Conservation (phyloP, 2,113 vertebrate species). For the Beaufortia kweichowensis region DNA sequence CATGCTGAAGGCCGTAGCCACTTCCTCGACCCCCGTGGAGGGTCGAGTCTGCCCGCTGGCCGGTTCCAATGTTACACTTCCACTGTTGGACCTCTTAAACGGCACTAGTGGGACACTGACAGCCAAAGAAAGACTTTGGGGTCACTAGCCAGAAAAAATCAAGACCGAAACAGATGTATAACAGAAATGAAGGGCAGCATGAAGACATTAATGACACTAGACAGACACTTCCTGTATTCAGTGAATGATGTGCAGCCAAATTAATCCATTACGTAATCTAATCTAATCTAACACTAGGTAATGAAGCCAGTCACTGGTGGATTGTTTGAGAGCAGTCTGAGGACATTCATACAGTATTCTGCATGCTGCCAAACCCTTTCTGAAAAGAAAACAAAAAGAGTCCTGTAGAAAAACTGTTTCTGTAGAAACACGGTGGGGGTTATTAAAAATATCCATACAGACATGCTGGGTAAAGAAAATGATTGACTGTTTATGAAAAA, state of each 20-base stretch:
- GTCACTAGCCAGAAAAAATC: slow-evolving; percentile 6
- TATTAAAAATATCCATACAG: neutral
- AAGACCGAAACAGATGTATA: slow-evolving; percentile 4
- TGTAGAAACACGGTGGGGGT: neutral
- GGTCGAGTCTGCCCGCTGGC: neutral
- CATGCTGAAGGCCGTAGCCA: slow-evolving; percentile 2
- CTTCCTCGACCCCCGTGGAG: slow-evolving; percentile 6
- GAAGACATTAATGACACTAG: slow-evolving; percentile 38
- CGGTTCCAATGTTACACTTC: neutral
- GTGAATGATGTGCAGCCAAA: slow-evolving; percentile 39
- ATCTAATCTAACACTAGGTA: slow-evolving; percentile 48
- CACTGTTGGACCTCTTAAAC: neutral
- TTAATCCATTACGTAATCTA: slow-evolving; percentile 55
- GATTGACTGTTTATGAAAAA: neutral
- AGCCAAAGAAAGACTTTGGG: slow-evolving; percentile 23
- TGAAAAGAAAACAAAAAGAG: neutral
- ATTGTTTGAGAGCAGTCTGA: slow-evolving; percentile 31
- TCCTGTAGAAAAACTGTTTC: neutral
- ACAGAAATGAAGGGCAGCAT: neutral
- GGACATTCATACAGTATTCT: slow-evolving; percentile 11
- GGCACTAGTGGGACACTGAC: slow-evolving; percentile 22
- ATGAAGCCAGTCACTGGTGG: slow-evolving; percentile 36
- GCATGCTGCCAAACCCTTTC: neutral
- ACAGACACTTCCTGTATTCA: slow-evolving; percentile 49
- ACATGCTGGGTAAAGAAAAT: neutral